Percentiles rank a stretch among this genome's conserved stretches.
These are phyloP conservation scores for Saccostrea glomerata DNA, from an alignment of 1,140 invertebrate genomes.

Conservation along the genomic window DNA sequence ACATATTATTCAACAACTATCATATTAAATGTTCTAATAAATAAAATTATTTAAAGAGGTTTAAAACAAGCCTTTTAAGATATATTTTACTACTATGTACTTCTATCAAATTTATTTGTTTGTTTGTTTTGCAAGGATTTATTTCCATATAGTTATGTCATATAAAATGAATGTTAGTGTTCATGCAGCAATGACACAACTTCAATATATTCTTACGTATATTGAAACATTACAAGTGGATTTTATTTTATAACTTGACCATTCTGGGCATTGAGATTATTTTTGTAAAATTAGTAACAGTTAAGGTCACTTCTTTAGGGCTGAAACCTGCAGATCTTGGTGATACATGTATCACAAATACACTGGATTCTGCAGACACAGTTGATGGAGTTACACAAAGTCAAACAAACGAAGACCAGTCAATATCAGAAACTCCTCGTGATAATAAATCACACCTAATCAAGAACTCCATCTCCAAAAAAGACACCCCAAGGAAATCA, in stretches of 20 bases:
- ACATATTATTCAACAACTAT: too few relatives aligned
- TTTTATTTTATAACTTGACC: background rate
- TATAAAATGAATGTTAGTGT: too few relatives aligned
- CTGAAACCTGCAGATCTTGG: background rate
- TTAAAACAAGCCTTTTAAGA: too few relatives aligned
- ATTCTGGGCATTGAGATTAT: background rate
- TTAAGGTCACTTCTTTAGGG: background rate
- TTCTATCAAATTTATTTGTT: too few relatives aligned
- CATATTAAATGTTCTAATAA: too few relatives aligned
- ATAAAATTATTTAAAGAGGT: too few relatives aligned
- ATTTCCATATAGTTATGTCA: too few relatives aligned
- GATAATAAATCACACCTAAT: background rate
- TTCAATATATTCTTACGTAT: too few relatives aligned
- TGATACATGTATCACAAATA: background rate
- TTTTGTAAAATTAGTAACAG: background rate
- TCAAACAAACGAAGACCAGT: background rate
- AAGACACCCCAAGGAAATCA: background rate
- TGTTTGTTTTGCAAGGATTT: too few relatives aligned
- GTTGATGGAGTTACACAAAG: background rate
- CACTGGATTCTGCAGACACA: background rate
- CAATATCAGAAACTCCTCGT: background rate
- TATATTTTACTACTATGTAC: too few relatives aligned
- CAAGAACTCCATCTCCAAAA: background rate
- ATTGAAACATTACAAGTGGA: background rate
- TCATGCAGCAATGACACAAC: too few relatives aligned